Conservation (phyloP, 2,797 vertebrate species). For the Buphagus erythrorhynchus region DNA sequence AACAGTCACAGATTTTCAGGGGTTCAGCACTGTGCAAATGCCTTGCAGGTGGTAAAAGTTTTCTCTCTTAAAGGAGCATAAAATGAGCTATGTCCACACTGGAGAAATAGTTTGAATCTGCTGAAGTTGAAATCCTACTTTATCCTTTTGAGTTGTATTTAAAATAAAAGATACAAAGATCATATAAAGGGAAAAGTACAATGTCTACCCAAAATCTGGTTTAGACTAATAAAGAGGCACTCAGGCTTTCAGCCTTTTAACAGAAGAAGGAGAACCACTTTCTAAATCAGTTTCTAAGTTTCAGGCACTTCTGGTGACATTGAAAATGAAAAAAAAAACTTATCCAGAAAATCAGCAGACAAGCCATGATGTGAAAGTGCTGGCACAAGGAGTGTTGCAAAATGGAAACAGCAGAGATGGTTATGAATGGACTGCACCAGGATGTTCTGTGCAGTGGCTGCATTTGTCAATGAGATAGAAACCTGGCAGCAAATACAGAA, state of each 20-base stretch:
- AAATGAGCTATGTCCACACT: neutral
- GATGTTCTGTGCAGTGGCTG: neutral
- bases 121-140: neutral
- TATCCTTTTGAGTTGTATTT: neutral
- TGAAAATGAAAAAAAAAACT: neutral
- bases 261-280: neutral
- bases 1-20: neutral
- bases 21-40: neutral
- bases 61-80: neutral
- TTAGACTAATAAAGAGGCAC: neutral
- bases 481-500: neutral
- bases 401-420: neutral
- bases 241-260: neutral
- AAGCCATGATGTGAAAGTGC: neutral
- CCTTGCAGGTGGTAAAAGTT: neutral
- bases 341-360: slow-evolving; percentile 1
- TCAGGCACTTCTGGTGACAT: neutral
- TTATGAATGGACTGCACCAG: neutral
- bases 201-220: neutral
- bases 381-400: neutral
- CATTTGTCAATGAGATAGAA: neutral
- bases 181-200: neutral
- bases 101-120: neutral
- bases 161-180: neutral
- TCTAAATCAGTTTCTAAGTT: slow-evolving; percentile 12